Evolutionary conservation across 2,888 invertebrate genomes (phyloP), one percentile per base, ranked within the genome.

Genomic region (Scaptomyza parva): DNA sequence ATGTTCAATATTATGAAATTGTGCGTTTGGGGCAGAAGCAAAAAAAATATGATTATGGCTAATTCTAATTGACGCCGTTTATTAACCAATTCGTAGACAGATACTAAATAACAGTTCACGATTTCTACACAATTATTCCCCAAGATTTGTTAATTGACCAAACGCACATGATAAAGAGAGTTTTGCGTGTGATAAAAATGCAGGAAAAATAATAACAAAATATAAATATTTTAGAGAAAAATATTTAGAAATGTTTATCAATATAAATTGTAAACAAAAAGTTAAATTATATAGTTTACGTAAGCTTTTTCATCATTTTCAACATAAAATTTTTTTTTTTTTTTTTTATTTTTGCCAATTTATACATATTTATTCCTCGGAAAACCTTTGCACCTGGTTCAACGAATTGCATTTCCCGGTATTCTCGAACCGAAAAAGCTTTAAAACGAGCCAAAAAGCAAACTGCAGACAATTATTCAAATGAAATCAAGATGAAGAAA

Each of bases 41-140:
- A n/a, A n/a, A 33, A 33, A 6, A 28, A 28, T 39, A 65, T 55
- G 44, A 24, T 65, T 17, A 45, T 60, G 20, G 37, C 26, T 40
- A 57, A 58, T 54, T 45, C 57, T 57, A 79, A 83, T 79, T 67
- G 84, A 80, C 80, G 80, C 76, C 61, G 64, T 72, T 84, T 84
- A 77, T 80, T 66, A 64, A 57, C 52, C 69, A 72, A 77, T 60
- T 84, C 60, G 47, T 66, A 60, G 51, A 35, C 47, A 69, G 59
- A 39, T 61, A 67, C 58, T 84, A 77, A 86, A 18, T 41, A 33
- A 50, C 2, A 18, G 2, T 40, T 60, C 72, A 76, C 77, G 72
- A 76, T 65, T 65, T 60, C 30, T 45, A 33, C 47, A 44, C 58
- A 61, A 58, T 50, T 57, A 64, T 54, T 55, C 35, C 33, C 33